phyloP scores from a whole-genome alignment of 2,888 invertebrate species.

The Chymomyza caudatula region DNA sequence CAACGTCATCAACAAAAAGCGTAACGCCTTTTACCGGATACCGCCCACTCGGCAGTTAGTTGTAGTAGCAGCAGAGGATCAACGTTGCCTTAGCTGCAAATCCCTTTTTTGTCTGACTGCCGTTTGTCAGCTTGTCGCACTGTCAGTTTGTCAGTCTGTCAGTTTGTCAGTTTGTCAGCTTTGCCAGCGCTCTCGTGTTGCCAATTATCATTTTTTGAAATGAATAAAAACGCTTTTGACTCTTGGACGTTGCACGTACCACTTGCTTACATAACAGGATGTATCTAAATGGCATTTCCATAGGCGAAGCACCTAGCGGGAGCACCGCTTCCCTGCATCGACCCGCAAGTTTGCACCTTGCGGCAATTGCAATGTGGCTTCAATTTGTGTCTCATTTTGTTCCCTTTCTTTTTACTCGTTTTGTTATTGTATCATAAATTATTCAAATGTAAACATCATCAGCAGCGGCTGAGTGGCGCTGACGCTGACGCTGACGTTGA shows the following conservation, averaged over 20 bases:
- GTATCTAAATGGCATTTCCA: constrained; percentile 67
- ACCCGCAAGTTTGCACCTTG: constrained; percentile 57
- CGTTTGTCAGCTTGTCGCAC: background rate
- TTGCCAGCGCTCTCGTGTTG: constrained; percentile 41
- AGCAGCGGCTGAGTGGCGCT: constrained; percentile 35
- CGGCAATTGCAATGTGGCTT: constrained; percentile 59
- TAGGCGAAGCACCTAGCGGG: constrained; percentile 22
- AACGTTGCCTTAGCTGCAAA: background rate
- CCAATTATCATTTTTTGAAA: constrained; percentile 67
- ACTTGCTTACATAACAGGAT: constrained; percentile 26
- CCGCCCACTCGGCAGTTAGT: background rate
- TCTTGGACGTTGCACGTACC: constrained; percentile 10
- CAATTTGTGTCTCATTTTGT: constrained; percentile 12
- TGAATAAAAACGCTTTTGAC: constrained; percentile 59
- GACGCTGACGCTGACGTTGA: background rate
- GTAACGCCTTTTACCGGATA: background rate
- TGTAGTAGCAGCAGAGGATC: background rate
- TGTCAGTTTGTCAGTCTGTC: background rate
- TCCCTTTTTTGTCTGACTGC: background rate
- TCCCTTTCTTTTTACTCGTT: constrained; percentile 27
- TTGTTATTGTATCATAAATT: constrained; percentile 73
- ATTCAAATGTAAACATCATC: constrained; percentile 77
- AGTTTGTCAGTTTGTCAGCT: constrained; percentile 50
- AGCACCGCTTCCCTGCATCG: background rate
- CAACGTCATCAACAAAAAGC: background rate